These are phyloP conservation scores for Stercorarius parasiticus DNA, from an alignment of 2,113 vertebrate genomes.

Conservation along the genomic window DNA sequence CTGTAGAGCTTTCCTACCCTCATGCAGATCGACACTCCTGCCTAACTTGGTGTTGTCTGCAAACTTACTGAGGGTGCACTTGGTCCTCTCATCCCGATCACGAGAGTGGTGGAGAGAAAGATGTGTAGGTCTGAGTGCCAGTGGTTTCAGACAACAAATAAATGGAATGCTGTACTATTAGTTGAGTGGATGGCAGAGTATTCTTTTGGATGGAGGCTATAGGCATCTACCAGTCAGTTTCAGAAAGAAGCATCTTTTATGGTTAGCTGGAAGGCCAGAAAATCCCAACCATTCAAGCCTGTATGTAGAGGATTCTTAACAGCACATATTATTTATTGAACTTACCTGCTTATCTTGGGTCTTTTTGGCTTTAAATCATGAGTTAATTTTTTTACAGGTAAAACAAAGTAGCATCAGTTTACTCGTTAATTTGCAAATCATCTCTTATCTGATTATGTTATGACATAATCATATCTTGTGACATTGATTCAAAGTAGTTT, in stretches of 20 bases:
- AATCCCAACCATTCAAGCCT: not conserved
- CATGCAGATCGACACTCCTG: not conserved
- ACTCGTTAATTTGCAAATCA: not conserved
- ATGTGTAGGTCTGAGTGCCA: not conserved
- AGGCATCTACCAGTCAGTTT: not conserved
- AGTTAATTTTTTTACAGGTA: not conserved
- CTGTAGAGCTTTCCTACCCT: not conserved
- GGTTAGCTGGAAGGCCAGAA: not conserved
- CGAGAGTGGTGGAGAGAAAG: not conserved
- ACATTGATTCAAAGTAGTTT: not conserved
- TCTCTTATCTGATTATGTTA: not conserved
- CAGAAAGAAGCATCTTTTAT: not conserved
- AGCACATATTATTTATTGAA: not conserved
- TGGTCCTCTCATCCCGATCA: not conserved
- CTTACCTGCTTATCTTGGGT: not conserved
- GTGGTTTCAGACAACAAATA: not conserved
- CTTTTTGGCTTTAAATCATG: not conserved
- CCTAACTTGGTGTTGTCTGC: not conserved
- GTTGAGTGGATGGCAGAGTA: not conserved
- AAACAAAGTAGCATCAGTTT: not conserved
- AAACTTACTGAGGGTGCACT: not conserved
- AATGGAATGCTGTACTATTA: not conserved
- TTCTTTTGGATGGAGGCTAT: not conserved
- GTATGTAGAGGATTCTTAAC: not conserved
- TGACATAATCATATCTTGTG: too few relatives aligned